A percentile compares a stretch with the other conserved stretches of the same genome.
These are phyloP conservation scores for Stenodera caucasica DNA, from an alignment of 2,888 invertebrate genomes.

Conservation along the genomic window DNA sequence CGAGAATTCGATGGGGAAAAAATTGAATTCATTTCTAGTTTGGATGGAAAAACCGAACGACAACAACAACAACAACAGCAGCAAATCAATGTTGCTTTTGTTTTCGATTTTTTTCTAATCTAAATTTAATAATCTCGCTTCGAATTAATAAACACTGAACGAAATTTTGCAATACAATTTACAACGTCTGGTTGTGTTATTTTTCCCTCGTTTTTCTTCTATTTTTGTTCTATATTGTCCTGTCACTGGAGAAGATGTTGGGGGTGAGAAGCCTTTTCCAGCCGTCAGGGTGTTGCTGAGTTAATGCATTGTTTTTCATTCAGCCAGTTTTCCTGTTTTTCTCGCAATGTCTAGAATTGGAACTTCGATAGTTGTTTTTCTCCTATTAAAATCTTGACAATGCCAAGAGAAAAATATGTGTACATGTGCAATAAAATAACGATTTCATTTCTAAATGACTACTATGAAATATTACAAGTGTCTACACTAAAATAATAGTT, in stretches of 20 bases:
- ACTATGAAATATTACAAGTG: neutral
- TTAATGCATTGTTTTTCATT: neutral
- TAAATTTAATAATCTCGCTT: too few relatives aligned
- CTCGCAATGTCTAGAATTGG: neutral
- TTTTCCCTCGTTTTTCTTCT: neutral
- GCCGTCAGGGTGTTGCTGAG: neutral
- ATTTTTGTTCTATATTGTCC: neutral
- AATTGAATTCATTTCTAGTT: neutral
- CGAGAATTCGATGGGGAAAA: neutral
- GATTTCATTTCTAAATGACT: too few relatives aligned
- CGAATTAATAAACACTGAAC: neutral
- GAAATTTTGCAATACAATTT: slow-evolving; percentile 1
- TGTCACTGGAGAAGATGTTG: neutral
- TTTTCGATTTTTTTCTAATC: neutral
- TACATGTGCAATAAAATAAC: too few relatives aligned
- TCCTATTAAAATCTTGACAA: neutral
- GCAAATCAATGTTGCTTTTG: neutral
- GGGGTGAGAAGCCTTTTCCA: neutral
- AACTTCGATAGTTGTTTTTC: neutral
- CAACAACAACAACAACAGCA: neutral
- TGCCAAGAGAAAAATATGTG: too few relatives aligned
- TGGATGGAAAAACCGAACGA: neutral
- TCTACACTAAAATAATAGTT: neutral
- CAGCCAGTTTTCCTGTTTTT: neutral
- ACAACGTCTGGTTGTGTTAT: neutral